Evolutionary conservation across 2,113 vertebrate species (phyloP).

Genomic region (Nerophis lumbriciformis): DNA sequence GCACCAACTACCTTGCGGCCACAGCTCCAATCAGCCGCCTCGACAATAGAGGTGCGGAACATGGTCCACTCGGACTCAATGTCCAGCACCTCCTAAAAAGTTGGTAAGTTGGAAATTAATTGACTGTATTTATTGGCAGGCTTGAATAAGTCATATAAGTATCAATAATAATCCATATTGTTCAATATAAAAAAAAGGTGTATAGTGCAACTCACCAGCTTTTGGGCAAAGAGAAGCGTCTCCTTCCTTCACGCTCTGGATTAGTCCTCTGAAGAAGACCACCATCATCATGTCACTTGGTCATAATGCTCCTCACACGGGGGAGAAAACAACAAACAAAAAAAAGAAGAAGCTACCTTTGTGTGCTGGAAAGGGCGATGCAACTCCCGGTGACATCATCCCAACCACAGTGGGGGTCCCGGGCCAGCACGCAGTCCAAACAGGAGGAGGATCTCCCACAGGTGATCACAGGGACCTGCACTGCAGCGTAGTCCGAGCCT

Average conservation of each 20-base stretch:
- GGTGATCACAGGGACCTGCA: conserved; percentile 66
- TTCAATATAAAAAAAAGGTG: neutral
- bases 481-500: conserved; percentile 63
- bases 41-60: no score
- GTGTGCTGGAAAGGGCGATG: conserved; percentile 29
- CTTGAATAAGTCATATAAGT: no score
- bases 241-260: conserved; percentile 70
- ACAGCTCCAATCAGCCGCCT: no score
- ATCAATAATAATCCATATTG: neutral
- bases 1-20: no score
- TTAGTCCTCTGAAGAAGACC: conserved; percentile 55
- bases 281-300: neutral
- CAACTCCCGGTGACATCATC: conserved; percentile 38
- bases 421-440: conserved; percentile 74
- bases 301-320: neutral
- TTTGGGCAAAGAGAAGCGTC: conserved; percentile 63
- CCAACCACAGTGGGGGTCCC: conserved; percentile 79
- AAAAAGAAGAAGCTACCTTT: neutral
- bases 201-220: conserved; percentile 44
- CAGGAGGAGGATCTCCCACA: conserved; percentile 68
- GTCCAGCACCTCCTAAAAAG: no score
- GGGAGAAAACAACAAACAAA: conserved; percentile 2
- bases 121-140: no score
- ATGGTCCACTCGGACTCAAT: no score
- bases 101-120: no score